Evolutionary conservation across 1,140 invertebrate genomes (phyloP), one percentile per base, ranked within the genome.

Genomic region (Heliothis subflexa): DNA sequence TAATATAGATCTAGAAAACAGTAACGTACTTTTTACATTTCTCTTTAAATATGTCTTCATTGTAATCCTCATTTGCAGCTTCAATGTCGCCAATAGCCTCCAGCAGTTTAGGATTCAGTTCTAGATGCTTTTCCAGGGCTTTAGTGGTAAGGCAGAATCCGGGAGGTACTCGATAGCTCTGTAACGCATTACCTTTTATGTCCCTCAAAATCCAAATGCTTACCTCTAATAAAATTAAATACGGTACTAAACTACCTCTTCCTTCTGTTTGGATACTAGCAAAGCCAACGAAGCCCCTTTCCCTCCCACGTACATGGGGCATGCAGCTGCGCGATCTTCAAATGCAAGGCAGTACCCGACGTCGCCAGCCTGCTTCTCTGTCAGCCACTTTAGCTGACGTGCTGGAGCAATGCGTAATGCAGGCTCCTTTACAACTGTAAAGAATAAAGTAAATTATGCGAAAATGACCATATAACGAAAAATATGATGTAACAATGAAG

Each of bases 271-370:
- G 0, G 95, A 94, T 3, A 94, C 92, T 28, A 97, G 86, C 13
- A 96, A 83, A 2, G 96, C 96, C 9, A 97, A 89, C 1, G 97
- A 97, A 11, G 96, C 95, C 40, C 96, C 97, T 91, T 97, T 97
- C 0, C 97, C 97, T 1, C 97, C 97, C 0, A 97, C 96, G n/a
- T 96, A 83, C 5, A 86, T 78, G 1, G 93, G 85, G 79, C 93
- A 95, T 12, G 90, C 80, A 61, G 96, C 95, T 1, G 87, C 88
- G 5, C 82, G 79, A 13, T 94, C 89, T 12, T 91, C 87, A 62
- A 96, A 96, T 0, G 82, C 59, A 2, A 96, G 72, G 50, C 93
- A 95, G 88, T 64, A 95, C 55, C 81, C 85, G 13, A 83, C 88
- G 0, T 57, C 16, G 3, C 89, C 87, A 0, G 75, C 88, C 14